Evolutionary conservation across 2,888 invertebrate species (phyloP).

Genomic region (Cataglyphis altisquamis): DNA sequence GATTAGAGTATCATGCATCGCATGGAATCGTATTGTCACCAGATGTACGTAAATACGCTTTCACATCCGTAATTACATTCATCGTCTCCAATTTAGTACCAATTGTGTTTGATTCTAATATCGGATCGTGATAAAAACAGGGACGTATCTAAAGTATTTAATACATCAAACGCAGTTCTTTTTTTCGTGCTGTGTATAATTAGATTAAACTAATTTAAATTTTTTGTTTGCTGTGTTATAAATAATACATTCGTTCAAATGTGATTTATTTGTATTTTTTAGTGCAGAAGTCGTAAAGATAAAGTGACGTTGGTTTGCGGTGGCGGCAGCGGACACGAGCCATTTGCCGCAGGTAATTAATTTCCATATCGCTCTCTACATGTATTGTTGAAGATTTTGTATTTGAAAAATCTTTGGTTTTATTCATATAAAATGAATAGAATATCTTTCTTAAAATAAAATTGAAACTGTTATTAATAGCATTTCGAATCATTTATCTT

Average conservation of each 20-base stretch:
- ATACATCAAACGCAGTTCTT: not conserved
- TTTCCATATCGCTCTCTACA: constrained; percentile 6
- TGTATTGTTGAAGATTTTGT: not conserved
- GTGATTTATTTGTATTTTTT: constrained; percentile 10
- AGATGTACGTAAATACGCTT: constrained; percentile 74
- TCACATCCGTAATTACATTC: not conserved
- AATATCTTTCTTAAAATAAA: not conserved
- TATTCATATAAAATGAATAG: constrained; percentile 1
- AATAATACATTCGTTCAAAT: constrained; percentile 14
- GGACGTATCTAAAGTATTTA: not conserved
- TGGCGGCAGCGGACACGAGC: constrained; percentile 95
- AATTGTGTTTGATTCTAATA: not conserved
- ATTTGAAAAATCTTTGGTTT: not conserved
- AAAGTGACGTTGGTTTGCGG: constrained; percentile 90
- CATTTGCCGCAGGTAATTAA: constrained; percentile 85
- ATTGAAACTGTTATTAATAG: not conserved
- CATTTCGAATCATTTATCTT: not conserved
- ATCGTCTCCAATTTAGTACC: not conserved
- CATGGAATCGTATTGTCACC: constrained; percentile 81
- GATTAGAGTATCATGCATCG: constrained; percentile 78
- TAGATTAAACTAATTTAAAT: not conserved
- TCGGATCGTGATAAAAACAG: not conserved
- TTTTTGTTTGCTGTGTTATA: not conserved
- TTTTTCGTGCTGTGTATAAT: not conserved
- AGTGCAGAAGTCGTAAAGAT: constrained; percentile 74